Base-by-base conservation (phyloP, 2,888 invertebrate genomes). In the Melipona bicolor region DNA sequence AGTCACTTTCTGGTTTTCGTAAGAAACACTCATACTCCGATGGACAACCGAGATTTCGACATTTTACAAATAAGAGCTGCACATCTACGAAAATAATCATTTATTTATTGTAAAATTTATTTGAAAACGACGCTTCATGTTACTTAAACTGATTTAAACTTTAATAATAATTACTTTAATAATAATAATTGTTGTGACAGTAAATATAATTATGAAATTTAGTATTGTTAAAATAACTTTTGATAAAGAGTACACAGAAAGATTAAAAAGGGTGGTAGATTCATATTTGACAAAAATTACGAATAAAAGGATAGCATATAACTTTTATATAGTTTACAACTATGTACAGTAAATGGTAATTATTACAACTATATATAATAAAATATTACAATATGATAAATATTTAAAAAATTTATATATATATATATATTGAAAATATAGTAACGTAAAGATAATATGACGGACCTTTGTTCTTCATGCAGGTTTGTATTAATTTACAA, bases 21-120 rank as follows among this genome's bases (percentile, higher is more conserved):
- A 93, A 75, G 27, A 93, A 93, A 71, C 93, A 93, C 43, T 93
- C 91, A 64, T 90, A 85, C 67, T 92, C 89, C 1, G 93, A 93
- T 2, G 86, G 82, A 77, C 93, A 93, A 19, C 92, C 91, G 11
- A 92, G 68, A 69, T 32, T 73, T 83, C 85, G 90, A 71, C 93
- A 93, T 65, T 80, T 77, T 2, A 85, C 84, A 32, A 90, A 85
- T 92, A 91, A 93, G 27, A 13, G 74, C 11, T 85, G 72, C 13
- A 90, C 90, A n/a, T 93, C 93, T 93, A 69, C 5, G 52, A 75
- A 54, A 72, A 36, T 6, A 21, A 36, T n/a, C 5, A 36, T 36
- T 36, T 13, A n/a, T 43, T 43, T 21, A 36, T 36, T 4, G 11
- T 11, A 19, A 43, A 43, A 43, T 43, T 43, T 43, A 43, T 9